Conservation (phyloP, 2,888 invertebrate genomes). For the Tricholauxania praeusta region DNA sequence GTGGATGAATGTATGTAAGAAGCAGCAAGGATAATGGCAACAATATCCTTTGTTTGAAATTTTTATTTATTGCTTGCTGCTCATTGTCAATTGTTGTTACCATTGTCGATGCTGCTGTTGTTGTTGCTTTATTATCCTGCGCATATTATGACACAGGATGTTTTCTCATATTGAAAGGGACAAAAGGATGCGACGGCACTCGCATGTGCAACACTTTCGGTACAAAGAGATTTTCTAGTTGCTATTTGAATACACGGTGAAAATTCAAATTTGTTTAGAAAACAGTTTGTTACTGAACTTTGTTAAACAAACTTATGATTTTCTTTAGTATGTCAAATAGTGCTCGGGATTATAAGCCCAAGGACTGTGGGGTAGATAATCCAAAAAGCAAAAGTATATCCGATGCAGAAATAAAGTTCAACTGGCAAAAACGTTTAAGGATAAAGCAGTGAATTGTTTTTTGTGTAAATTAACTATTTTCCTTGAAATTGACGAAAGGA, state of each 20-base stretch:
- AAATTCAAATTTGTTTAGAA: no score
- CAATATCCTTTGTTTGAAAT: conserved; percentile 22
- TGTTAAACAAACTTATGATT: no score
- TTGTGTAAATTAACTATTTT: no score
- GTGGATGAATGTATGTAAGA: background rate
- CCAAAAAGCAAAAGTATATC: no score
- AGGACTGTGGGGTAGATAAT: no score
- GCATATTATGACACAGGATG: conserved; percentile 31
- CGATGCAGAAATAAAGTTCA: no score
- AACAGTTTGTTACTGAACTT: no score
- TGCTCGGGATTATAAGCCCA: no score
- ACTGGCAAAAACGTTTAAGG: no score
- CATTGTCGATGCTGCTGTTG: conserved; percentile 18
- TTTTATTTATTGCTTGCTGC: conserved; percentile 29
- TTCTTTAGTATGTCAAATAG: no score
- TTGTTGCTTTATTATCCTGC: conserved; percentile 36
- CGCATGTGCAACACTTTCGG: conserved; percentile 35
- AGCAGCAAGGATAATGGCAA: background rate
- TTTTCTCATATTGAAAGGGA: background rate
- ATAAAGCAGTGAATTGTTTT: no score
- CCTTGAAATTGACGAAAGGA: no score
- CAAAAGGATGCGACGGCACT: conserved; percentile 27
- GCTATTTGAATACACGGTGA: conserved; percentile 19
- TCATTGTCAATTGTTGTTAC: conserved; percentile 21
- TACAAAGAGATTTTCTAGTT: conserved; percentile 26